These are phyloP conservation scores for Rhodinocichla rosea DNA, from an alignment of 2,113 vertebrate genomes.

Conservation along the genomic window DNA sequence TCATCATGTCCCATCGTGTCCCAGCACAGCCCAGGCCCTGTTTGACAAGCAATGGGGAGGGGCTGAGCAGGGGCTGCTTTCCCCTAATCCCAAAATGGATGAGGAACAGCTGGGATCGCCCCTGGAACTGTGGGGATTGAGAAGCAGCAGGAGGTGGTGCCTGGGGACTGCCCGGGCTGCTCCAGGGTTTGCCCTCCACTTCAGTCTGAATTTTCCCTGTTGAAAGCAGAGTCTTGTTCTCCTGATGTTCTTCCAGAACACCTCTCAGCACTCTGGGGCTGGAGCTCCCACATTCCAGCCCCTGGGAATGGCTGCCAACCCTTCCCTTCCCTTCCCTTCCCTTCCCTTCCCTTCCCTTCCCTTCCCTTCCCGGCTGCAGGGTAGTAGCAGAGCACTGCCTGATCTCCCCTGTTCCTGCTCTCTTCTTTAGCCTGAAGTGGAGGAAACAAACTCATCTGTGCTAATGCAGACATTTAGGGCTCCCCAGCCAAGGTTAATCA, in stretches of 20 bases:
- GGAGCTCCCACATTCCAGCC: neutral
- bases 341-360: too few relatives aligned
- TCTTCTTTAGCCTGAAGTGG: neutral
- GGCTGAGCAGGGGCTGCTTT: neutral
- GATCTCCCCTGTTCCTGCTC: neutral
- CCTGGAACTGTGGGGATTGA: neutral
- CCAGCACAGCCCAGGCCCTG: neutral
- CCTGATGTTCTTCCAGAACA: neutral
- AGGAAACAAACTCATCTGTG: neutral
- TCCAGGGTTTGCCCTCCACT: neutral
- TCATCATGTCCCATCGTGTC: too few relatives aligned
- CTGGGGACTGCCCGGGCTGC: neutral
- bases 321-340: neutral
- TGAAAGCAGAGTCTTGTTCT: neutral
- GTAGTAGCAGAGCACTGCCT: neutral
- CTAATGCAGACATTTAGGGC: conserved; percentile 10
- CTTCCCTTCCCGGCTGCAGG: neutral
- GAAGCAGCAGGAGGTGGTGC: neutral
- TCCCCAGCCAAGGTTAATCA: conserved; percentile 47
- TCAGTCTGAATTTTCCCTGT: neutral
- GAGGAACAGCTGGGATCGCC: neutral
- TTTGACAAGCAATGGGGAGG: neutral
- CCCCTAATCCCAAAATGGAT: neutral
- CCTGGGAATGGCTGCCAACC: neutral
- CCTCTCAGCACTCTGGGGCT: neutral